Conservation (phyloP, 2,113 vertebrate species). For the Oreochromis aureus region DNA sequence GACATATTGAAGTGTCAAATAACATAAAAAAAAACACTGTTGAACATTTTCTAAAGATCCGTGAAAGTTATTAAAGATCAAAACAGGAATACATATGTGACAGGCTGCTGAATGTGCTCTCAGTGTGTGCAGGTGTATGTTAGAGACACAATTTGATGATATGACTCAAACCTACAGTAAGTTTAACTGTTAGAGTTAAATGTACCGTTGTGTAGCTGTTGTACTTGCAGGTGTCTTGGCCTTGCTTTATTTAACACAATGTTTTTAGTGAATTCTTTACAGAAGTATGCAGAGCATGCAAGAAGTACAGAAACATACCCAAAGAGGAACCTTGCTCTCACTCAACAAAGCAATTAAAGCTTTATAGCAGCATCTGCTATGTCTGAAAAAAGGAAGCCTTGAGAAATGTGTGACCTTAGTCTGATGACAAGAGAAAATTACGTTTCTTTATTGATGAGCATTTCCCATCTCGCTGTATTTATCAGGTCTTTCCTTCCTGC, state of each 20-base stretch:
- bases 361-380: background rate
- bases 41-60: background rate
- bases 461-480: rapidly evolving
- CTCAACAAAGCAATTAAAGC: background rate
- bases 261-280: background rate
- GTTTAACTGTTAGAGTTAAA: background rate
- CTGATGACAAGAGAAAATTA: background rate
- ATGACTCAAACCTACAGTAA: background rate
- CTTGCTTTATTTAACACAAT: background rate
- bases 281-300: background rate
- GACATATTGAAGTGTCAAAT: background rate
- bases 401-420: background rate
- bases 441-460: background rate
- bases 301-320: rapidly evolving
- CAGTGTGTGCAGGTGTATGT: background rate
- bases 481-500: background rate
- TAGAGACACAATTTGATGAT: background rate
- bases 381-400: background rate
- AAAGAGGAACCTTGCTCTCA: background rate
- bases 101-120: background rate
- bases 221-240: background rate
- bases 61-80: background rate
- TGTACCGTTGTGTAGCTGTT: background rate
- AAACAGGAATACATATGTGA: background rate
- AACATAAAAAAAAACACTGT: background rate